Evolutionary conservation across 2,113 vertebrate genomes (phyloP).

Genomic region (Baryphthengus martii): DNA sequence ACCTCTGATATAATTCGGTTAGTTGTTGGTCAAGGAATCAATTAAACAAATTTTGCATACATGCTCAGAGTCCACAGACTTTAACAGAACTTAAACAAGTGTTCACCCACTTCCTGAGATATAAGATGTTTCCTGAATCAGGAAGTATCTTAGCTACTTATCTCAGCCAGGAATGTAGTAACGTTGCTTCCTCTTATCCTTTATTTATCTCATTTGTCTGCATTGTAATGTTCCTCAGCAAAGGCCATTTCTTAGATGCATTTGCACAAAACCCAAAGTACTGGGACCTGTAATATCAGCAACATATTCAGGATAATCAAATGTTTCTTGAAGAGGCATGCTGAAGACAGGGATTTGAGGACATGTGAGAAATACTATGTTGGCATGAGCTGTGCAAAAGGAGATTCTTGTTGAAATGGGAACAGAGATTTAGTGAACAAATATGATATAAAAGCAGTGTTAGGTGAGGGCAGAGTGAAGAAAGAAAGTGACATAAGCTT

Average conservation of each 20-base stretch:
- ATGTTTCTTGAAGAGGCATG: neutral
- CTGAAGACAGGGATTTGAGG: neutral
- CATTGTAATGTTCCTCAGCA: neutral
- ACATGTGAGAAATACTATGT: neutral
- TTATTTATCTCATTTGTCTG: neutral
- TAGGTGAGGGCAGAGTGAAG: neutral
- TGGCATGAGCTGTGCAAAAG: neutral
- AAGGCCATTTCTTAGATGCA: neutral
- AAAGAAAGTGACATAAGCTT: neutral
- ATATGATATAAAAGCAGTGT: neutral
- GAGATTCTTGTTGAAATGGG: neutral
- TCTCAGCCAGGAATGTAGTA: neutral
- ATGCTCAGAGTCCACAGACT: neutral
- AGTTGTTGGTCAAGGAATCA: neutral
- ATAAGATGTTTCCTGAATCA: slow-evolving; percentile 17
- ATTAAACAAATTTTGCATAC: neutral
- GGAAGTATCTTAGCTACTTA: slow-evolving; percentile 33
- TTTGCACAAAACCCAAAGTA: neutral
- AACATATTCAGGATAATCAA: neutral
- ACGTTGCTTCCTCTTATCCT: neutral
- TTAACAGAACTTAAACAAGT: neutral
- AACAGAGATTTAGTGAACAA: neutral
- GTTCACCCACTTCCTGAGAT: slow-evolving; percentile 4
- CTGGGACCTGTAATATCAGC: neutral
- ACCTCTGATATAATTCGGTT: neutral